phyloP scores from a whole-genome alignment of 2,797 vertebrate genomes.

The Myotis vivesi region DNA sequence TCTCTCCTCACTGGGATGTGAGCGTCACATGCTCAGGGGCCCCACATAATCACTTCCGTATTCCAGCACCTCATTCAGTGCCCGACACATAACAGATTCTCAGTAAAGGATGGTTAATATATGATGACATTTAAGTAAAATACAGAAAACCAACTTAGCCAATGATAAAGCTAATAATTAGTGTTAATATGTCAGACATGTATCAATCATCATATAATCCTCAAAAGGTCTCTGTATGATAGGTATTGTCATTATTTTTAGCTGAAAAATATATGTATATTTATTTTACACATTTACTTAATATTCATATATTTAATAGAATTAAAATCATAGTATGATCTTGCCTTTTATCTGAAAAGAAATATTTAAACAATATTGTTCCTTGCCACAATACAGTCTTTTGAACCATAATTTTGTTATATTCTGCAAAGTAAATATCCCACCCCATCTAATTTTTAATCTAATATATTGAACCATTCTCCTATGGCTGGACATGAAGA shows the following conservation, averaged over 20 bases:
- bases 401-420: not conserved
- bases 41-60: not conserved
- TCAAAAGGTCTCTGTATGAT: not conserved
- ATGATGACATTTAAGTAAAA: not conserved
- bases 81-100: not conserved
- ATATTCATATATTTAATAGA: not conserved
- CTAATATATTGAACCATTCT: not conserved
- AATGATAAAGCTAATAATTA: not conserved
- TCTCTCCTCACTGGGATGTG: not conserved
- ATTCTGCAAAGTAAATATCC: slow-evolving; percentile 22
- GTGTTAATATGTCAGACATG: not conserved
- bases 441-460: not conserved
- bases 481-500: not conserved
- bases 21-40: not conserved
- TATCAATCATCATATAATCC: not conserved
- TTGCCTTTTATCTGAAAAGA: not conserved
- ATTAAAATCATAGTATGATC: slow-evolving; percentile 7
- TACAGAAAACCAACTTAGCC: not conserved
- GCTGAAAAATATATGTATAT: not conserved
- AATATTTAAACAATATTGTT: not conserved
- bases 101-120: not conserved
- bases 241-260: not conserved
- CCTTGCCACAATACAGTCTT: not conserved
- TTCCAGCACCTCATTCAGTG: not conserved
- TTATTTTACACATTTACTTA: not conserved